Conservation (phyloP, 64 coral and sea anemone species). For the Dendronephthya gigantea region DNA sequence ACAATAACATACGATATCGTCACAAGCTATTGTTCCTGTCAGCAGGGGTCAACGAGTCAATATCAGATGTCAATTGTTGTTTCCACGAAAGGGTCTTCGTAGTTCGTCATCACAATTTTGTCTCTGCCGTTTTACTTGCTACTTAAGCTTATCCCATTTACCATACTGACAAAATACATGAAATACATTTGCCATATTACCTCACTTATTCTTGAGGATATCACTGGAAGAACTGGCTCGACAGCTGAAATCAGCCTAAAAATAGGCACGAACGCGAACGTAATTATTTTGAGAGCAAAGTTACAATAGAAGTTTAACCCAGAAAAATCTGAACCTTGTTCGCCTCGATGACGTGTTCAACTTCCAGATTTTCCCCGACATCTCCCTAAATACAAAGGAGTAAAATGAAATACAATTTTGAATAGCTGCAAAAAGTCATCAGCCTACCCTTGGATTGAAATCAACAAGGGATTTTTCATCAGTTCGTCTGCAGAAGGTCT, state of each 20-base stretch:
- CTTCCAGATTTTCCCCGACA: conserved; percentile 95
- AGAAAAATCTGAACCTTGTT: conserved; percentile 38
- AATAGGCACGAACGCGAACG: neutral
- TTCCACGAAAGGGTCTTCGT: too few species aligned
- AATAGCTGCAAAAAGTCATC: neutral
- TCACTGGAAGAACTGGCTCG: conserved; percentile 48
- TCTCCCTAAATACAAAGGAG: conserved; percentile 41
- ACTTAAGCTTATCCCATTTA: too few species aligned
- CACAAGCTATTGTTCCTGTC: too few species aligned
- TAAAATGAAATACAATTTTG: too few species aligned
- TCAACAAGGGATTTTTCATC: conserved; percentile 21
- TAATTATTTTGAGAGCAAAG: neutral
- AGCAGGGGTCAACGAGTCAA: too few species aligned
- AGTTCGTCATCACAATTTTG: too few species aligned
- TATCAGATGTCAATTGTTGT: too few species aligned
- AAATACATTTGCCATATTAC: conserved; percentile 24
- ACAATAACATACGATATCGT: neutral
- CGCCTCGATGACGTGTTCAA: conserved; percentile 70
- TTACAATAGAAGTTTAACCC: neutral
- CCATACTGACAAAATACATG: neutral
- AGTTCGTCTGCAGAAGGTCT: conserved; percentile 42
- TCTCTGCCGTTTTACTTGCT: too few species aligned
- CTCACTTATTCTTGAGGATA: conserved; percentile 87
- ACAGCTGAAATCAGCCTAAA: conserved; percentile 3
- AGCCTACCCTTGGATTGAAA: neutral